Conservation (phyloP, 2,888 invertebrate genomes). For the Catocala nupta region DNA sequence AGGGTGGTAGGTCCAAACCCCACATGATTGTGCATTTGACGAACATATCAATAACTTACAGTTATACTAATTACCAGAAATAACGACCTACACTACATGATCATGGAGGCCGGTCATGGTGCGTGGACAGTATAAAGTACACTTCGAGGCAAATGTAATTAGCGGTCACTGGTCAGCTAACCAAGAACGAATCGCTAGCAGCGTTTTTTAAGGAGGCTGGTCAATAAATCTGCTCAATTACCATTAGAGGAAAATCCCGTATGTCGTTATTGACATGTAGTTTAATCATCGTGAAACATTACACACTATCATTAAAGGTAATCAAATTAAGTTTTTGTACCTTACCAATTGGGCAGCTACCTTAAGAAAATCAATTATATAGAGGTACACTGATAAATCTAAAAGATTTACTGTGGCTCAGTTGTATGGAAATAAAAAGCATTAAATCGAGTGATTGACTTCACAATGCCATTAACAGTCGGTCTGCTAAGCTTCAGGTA, state of each 20-base stretch:
- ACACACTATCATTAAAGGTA: constrained; percentile 33
- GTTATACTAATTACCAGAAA: neutral
- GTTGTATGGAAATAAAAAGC: constrained; percentile 7
- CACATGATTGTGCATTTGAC: neutral
- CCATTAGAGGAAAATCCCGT: constrained; percentile 17
- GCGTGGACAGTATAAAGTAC: constrained; percentile 8
- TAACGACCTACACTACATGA: neutral
- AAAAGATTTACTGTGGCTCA: neutral
- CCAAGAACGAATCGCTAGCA: constrained; percentile 5
- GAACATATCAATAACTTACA: neutral
- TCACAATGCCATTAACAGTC: constrained; percentile 24
- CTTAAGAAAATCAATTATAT: constrained; percentile 8
- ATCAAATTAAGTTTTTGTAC: constrained; percentile 43
- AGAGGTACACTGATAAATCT: constrained; percentile 8
- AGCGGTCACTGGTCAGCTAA: constrained; percentile 2
- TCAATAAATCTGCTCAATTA: constrained; percentile 11
- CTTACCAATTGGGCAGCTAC: constrained; percentile 17
- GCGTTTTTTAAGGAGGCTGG: constrained; percentile 1
- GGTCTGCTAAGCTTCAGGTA: constrained; percentile 38
- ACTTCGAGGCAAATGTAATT: constrained; percentile 9
- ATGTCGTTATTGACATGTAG: constrained; percentile 26
- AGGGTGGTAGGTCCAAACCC: no score
- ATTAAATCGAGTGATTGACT: constrained; percentile 22
- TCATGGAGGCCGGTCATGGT: constrained; percentile 1
- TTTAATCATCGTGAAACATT: constrained; percentile 10